Percentiles rank a stretch among this genome's conserved stretches.
Conservation (phyloP, 2,113 vertebrate genomes). For the Heterotis niloticus region DNA sequence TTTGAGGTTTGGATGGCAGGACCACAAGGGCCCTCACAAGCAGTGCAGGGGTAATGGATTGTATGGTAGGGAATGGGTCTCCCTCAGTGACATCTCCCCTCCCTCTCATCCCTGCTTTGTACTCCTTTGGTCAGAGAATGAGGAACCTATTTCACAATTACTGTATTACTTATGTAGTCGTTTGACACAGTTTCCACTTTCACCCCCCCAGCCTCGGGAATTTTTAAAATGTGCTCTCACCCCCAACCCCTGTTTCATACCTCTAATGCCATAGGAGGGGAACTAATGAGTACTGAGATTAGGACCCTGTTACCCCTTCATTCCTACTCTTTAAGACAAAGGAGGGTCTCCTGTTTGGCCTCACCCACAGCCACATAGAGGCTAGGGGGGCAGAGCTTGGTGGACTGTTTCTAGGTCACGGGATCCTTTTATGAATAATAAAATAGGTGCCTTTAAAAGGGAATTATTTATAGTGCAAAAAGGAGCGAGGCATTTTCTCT, state of each 20-base stretch:
- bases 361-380: slow-evolving; percentile 11
- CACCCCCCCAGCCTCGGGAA: background rate
- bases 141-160: background rate
- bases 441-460: slow-evolving; percentile 56
- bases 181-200: background rate
- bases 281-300: slow-evolving; percentile 9
- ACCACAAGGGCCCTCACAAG: background rate
- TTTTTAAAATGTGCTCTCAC: background rate
- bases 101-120: background rate
- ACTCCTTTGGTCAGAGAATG: background rate
- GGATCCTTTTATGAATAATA: slow-evolving; percentile 65
- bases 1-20: background rate
- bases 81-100: background rate
- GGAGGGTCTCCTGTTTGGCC: slow-evolving; percentile 19
- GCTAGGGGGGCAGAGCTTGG: slow-evolving; percentile 17
- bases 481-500: slow-evolving; percentile 19
- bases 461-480: slow-evolving; percentile 61
- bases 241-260: background rate
- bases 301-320: slow-evolving; percentile 7
- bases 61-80: slow-evolving; percentile 3
- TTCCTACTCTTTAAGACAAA: slow-evolving; percentile 42
- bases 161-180: background rate
- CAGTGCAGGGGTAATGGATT: background rate
- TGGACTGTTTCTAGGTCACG: slow-evolving; percentile 61
- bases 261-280: background rate